These are phyloP conservation scores for Telenomus remus DNA, from an alignment of 1,140 invertebrate genomes.

Conservation along the genomic window DNA sequence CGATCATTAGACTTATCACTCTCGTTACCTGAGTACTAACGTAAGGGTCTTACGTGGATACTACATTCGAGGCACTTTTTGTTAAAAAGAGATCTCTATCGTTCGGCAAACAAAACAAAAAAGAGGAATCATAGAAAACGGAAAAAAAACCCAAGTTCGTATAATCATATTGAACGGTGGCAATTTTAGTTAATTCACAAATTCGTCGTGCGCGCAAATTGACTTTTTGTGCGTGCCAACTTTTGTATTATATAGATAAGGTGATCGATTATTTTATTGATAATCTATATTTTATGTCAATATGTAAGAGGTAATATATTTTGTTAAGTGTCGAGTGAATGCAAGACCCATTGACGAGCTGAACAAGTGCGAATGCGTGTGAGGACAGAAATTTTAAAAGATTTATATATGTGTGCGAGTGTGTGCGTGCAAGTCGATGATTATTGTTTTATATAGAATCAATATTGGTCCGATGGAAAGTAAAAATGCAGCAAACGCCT, in stretches of 20 bases:
- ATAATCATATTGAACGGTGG: slow-evolving; percentile 10
- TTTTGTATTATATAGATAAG: slow-evolving; percentile 60
- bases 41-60: slow-evolving; percentile 33
- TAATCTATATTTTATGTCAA: slow-evolving; percentile 64
- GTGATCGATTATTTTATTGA: slow-evolving; percentile 54
- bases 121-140: slow-evolving; percentile 27
- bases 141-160: slow-evolving; percentile 21
- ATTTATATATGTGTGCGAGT: background rate
- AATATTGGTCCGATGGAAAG: background rate
- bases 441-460: background rate
- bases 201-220: slow-evolving; percentile 31
- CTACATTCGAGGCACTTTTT: slow-evolving; percentile 48
- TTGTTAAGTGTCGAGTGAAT: slow-evolving; percentile 63
- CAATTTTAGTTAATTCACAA: slow-evolving; percentile 35
- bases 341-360: slow-evolving; percentile 10
- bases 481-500: slow-evolving; percentile 31
- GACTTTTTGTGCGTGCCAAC: slow-evolving; percentile 34
- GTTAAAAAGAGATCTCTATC: slow-evolving; percentile 58
- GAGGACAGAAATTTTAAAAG: slow-evolving; percentile 3
- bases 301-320: slow-evolving; percentile 72
- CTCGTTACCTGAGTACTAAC: slow-evolving; percentile 52
- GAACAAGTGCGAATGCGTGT: slow-evolving; percentile 21
- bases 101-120: slow-evolving; percentile 21
- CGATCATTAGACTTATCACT: slow-evolving; percentile 51
- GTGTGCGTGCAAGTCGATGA: too few relatives aligned